Evolutionary conservation across 2,888 invertebrate genomes (phyloP), one percentile per base, ranked within the genome.

Genomic region (Xestia xanthographa): DNA sequence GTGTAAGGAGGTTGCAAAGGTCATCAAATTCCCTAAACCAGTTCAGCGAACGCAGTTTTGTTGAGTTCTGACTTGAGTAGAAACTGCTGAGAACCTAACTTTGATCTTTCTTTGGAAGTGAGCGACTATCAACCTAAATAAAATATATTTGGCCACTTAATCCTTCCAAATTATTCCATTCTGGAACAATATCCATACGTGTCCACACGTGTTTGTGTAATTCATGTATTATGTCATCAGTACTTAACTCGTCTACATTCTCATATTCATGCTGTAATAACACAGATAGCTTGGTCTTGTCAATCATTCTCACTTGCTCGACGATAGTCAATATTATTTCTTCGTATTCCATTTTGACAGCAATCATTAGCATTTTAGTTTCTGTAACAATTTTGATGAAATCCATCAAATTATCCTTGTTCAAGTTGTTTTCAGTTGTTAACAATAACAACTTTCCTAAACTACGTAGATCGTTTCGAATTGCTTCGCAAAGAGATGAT

Each of bases 331-430:
- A 20, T 41, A 75, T 20, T n/a, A 66, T 14, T 11, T 76, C 76
- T 11, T 75, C 58, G 41, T 41, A 76, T 20, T 48, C 76, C 75
- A 76, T 75, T 66, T 75, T 76, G n/a, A 75, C 26, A 48, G 76
- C 75, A n/a, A 29, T 29, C 65, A 66, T 76, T 2, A 75, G 12
- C 38, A 75, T 58, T 8, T 75, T 75, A 22, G 63, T 75, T 29
- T 56, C n/a, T 45, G 9, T 65, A 4, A 75, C 56, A 34, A 75
- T 75, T 45, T 53, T 38, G 2, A 75, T 56, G n/a, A 75, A 75
- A 38, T 38, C 76, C 65, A 29, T 75, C 29, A 75, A 45, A 26
- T 63, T 65, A 22, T 34, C 22, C 17, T 45, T 38, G 22, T 43
- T 1, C 4, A 75, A 11, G 22, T 65, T 56, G 11, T 56, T 26